Evolutionary conservation across 2,113 vertebrate genomes (phyloP), one percentile per base, ranked within the genome.

Genomic region (Gasterosteus aculeatus): DNA sequence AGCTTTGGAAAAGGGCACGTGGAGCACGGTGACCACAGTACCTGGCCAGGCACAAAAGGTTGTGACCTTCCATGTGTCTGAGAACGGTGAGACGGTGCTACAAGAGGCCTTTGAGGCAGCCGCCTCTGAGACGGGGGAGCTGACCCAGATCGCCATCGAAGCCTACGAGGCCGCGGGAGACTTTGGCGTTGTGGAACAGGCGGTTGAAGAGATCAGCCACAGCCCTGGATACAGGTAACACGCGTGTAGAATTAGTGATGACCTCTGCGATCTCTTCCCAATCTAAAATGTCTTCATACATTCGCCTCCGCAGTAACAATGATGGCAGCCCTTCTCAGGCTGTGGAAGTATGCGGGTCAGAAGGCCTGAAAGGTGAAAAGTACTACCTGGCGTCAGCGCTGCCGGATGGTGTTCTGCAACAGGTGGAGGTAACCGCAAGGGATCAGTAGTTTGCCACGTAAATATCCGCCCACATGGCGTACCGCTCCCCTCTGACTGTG

Each of bases 21-120:
- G 92, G 41, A 91, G 77, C 47, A 77, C 86, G 0, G 41, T 91
- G 62, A 77, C 85, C 1, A 22, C 85, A 22, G 70, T 78, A 3
- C 72, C 91, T 0, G 80, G 78, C 3, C 92, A 93, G 72, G 39
- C 90, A 1, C 96, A 92, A 83, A 96, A 96, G 79, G 90, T 99
- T 10, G 93, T 99, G 72, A 96, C 97, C 0, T 93, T 98, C 83
- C 97, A 97, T 1, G 85, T 99, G 88, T 92, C 95, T 3, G 96
- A 98, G 81, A 89, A 91, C 0, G 95, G 94, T 3, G 93, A 94
- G 77, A 85, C 94, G 0, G 92, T 96, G 56, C 85, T 93, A 11
- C 92, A 93, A 51, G 92, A 95, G 80, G 90, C 93, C 39, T 95
- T 94, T 0, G 93, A 94, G 3, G 93, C 93, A 12, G 86, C 90